phyloP scores from a whole-genome alignment of 2,888 invertebrate species.

The Luffia ferchaultella region DNA sequence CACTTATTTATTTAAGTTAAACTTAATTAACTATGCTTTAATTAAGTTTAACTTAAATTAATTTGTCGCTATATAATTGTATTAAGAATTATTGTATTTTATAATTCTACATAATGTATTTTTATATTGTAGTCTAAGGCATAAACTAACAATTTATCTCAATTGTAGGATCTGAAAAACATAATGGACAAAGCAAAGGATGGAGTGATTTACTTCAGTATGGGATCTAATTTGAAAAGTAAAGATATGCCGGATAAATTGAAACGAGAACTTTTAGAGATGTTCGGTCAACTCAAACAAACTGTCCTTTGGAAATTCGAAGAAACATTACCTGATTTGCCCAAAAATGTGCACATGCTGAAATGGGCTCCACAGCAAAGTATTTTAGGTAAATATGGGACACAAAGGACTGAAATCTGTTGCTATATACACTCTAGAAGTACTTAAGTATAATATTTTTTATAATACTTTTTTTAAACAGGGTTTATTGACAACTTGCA shows the following conservation, averaged over 20 bases:
- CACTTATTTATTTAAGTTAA: not conserved
- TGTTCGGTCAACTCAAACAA: conserved; percentile 5
- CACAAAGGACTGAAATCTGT: not conserved
- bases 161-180: conserved; percentile 17
- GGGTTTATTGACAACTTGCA: not conserved
- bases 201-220: conserved; percentile 28
- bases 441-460: not conserved
- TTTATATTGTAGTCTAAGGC: not conserved
- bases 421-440: not conserved
- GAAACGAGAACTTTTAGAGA: conserved; percentile 14
- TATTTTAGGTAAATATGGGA: conserved; percentile 25
- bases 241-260: conserved; percentile 18
- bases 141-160: conserved; percentile 9
- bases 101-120: not conserved
- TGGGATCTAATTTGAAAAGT: conserved; percentile 26
- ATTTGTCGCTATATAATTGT: not conserved
- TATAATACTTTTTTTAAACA: not conserved
- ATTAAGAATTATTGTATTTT: not conserved
- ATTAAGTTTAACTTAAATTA: not conserved
- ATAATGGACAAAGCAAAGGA: conserved; percentile 22
- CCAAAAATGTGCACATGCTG: conserved; percentile 24
- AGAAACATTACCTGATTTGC: conserved; percentile 24
- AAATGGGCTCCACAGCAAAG: conserved; percentile 25
- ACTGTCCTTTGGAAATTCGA: conserved; percentile 14
- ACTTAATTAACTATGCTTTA: not conserved